Conservation (phyloP, 2,888 invertebrate genomes). For the Drosophila vallismaia region DNA sequence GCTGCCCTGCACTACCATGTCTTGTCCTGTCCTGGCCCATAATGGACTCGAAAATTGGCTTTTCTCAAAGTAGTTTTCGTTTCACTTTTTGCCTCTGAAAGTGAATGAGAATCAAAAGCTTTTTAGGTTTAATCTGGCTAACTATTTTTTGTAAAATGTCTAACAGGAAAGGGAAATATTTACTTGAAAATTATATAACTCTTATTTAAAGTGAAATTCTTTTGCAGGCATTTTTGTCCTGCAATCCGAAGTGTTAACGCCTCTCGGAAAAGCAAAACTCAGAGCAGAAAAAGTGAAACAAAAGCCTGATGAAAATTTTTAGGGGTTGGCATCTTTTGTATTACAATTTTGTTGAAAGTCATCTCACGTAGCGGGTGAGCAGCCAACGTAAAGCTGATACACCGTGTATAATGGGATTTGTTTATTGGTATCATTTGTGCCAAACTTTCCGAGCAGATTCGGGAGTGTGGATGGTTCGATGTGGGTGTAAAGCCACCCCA, state of each 20-base stretch:
- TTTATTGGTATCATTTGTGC: constrained; percentile 83
- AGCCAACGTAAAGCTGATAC: constrained; percentile 81
- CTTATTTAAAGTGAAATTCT: background rate
- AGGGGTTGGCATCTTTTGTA: constrained; percentile 29
- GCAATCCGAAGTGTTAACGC: constrained; percentile 38
- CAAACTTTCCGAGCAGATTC: constrained; percentile 43
- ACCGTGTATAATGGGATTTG: constrained; percentile 83
- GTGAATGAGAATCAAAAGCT: background rate
- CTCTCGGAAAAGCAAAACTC: constrained; percentile 4
- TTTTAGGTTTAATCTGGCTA: constrained; percentile 1
- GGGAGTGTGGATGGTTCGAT: background rate
- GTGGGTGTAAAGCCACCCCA: constrained; percentile 14
- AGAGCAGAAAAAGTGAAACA: constrained; percentile 26
- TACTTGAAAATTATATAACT: background rate
- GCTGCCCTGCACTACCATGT: constrained; percentile 16
- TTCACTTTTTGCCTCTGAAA: background rate
- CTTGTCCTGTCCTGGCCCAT: constrained; percentile 37
- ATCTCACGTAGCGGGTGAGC: constrained; percentile 76
- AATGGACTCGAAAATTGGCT: constrained; percentile 61
- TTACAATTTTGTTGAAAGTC: constrained; percentile 67
- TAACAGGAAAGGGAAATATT: background rate
- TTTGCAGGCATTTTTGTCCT: constrained; percentile 2
- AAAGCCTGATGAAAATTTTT: constrained; percentile 9
- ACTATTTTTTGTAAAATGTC: background rate
- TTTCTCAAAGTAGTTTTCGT: constrained; percentile 38